Evolutionary conservation across 2,113 vertebrate genomes (phyloP).

Genomic region (Riparia riparia): DNA sequence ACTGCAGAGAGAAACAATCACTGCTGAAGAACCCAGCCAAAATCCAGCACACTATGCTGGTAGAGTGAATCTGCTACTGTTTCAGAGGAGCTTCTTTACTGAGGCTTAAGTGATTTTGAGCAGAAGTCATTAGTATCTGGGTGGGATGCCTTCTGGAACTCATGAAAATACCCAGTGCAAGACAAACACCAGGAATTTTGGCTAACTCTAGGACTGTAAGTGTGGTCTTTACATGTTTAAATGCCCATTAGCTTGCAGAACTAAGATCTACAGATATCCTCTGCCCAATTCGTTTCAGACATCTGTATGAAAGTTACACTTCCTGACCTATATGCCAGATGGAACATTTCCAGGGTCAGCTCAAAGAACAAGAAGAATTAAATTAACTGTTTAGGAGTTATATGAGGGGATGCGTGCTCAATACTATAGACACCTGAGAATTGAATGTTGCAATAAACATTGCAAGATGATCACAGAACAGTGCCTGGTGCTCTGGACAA

Average conservation of each 20-base stretch:
- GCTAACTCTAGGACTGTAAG: not conserved
- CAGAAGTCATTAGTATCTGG: not conserved
- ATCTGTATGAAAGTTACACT: not conserved
- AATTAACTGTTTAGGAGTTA: not conserved
- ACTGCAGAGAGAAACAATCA: not conserved
- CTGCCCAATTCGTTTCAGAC: not conserved
- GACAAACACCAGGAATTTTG: not conserved
- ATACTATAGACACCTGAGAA: not conserved
- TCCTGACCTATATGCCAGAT: not conserved
- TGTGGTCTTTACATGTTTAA: fast-evolving
- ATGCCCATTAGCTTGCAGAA: not conserved
- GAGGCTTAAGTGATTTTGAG: not conserved
- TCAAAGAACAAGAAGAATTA: not conserved
- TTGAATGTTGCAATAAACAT: not conserved
- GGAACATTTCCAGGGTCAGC: not conserved
- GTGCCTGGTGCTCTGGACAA: not conserved
- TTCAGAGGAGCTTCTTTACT: not conserved
- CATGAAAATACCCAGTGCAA: not conserved
- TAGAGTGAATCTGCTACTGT: not conserved
- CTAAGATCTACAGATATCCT: not conserved
- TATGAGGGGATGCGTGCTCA: not conserved
- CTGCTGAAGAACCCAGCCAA: not conserved
- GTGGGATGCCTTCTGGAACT: not conserved
- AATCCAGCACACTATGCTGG: not conserved
- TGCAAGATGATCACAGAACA: not conserved